These are phyloP conservation scores for Parnassius smintheus DNA, from an alignment of 2,888 invertebrate genomes.

Conservation along the genomic window DNA sequence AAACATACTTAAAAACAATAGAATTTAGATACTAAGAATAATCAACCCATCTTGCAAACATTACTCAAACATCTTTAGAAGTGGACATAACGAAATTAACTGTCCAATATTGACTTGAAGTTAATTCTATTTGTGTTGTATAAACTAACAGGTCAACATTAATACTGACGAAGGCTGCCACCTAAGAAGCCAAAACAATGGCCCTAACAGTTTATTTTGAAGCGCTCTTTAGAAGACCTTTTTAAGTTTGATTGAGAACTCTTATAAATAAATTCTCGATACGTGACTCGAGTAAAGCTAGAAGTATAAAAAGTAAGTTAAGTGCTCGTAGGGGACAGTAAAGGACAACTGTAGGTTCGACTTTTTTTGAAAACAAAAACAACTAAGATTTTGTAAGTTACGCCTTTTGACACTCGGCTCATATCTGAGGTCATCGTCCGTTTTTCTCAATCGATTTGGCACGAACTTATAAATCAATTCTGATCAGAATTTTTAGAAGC, in stretches of 20 bases:
- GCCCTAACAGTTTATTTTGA: conserved; percentile 55
- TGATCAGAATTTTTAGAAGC: no score
- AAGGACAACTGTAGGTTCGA: no score
- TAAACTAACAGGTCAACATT: conserved; percentile 45
- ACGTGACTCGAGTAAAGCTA: conserved; percentile 17
- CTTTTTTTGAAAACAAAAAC: no score
- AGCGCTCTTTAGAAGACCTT: conserved; percentile 57
- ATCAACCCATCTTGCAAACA: conserved; percentile 19
- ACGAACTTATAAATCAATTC: no score
- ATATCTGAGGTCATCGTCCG: no score
- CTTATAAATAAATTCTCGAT: conserved; percentile 27
- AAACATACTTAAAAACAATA: background rate
- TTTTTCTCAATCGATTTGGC: no score
- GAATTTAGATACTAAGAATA: conserved; percentile 4
- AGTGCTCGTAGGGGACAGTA: no score
- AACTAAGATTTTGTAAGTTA: no score
- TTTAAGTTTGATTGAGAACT: conserved; percentile 66
- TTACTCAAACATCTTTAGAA: conserved; percentile 26
- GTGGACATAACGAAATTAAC: conserved; percentile 38
- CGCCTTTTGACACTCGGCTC: no score
- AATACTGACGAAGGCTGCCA: conserved; percentile 50
- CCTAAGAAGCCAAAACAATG: conserved; percentile 72
- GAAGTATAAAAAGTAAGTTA: conserved; percentile 8
- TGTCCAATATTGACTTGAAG: conserved; percentile 42
- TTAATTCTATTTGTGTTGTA: conserved; percentile 47